Evolutionary conservation across 2,113 vertebrate genomes (phyloP).

Genomic region (Eubucco bourcierii): DNA sequence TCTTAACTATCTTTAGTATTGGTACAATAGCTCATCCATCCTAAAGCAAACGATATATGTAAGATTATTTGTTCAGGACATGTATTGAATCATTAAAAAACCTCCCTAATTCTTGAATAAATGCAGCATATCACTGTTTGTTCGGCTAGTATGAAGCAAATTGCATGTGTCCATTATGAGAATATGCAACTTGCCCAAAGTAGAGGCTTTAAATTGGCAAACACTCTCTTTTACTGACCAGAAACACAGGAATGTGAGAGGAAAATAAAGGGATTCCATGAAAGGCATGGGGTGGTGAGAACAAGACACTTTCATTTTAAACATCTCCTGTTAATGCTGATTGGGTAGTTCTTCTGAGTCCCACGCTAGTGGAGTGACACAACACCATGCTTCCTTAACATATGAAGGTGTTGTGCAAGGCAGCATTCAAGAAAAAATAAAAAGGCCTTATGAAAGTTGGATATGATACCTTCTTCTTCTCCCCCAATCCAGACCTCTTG

Average conservation of each 20-base stretch:
- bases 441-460: not conserved
- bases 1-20: slow-evolving; percentile 60
- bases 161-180: not conserved
- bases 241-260: not conserved
- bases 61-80: slow-evolving; percentile 40
- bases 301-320: not conserved
- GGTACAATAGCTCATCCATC: slow-evolving; percentile 40
- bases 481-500: not conserved
- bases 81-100: slow-evolving; percentile 11
- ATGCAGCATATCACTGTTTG: not conserved
- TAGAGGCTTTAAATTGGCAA: not conserved
- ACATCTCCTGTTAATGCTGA: not conserved
- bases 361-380: not conserved
- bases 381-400: not conserved
- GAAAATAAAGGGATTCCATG: not conserved
- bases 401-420: not conserved
- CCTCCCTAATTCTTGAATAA: not conserved
- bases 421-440: not conserved
- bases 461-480: not conserved
- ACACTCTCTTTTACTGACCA: not conserved
- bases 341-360: not conserved
- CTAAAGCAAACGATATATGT: slow-evolving; percentile 5
- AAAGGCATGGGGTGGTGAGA: not conserved
- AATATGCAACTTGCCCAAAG: not conserved
- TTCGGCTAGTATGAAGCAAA: not conserved